Evolutionary conservation across 2,888 invertebrate species (phyloP), one percentile per base, ranked within the genome.

Genomic region (Coleophora deauratella): DNA sequence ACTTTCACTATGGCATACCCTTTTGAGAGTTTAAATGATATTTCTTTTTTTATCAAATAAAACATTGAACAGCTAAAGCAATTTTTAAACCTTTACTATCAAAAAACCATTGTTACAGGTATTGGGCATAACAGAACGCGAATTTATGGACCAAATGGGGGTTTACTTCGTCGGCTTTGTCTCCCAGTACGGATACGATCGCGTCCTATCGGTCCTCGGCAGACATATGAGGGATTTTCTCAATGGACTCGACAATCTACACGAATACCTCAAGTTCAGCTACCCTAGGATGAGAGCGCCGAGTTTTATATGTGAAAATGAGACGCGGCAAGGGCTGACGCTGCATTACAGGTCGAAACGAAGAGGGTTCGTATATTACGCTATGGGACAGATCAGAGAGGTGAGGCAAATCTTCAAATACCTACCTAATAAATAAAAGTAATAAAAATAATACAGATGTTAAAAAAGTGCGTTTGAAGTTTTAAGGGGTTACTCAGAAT

Each of bases 291-390:
- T 91, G 91, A 82, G 93, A 50, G 98, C 98, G 0, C 99, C 99
- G 0, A 97, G 97, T 40, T 99, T 99, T 72, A 98, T 97, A 57
- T 97, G 97, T 64, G 98, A 98, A 73, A 96, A 97, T 66, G 98
- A 99, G 73, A 95, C 96, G 0, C 88, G 93, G 42, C 93, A 94
- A 62, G 98, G 98, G 0, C 82, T 99, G 47, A 96, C 96, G 0
- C 86, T 99, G 43, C 98, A 98, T 78, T 97, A 97, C 74, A 88
- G 97, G 40, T 97, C 96, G 54, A 97, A 96, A 72, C 87, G 98
- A 49, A 89, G 95, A 48, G 98, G 98, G 0, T 98, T 97, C 70
- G 93, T 98, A 4, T 96, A 96, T 75, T 99, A 99, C 67, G 97
- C 98, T 6, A 97, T 97, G 93, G 98, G 98, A 2, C 97, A 97